These are phyloP conservation scores for Drosophila kohkoa DNA, from an alignment of 1,140 invertebrate genomes.

Conservation along the genomic window DNA sequence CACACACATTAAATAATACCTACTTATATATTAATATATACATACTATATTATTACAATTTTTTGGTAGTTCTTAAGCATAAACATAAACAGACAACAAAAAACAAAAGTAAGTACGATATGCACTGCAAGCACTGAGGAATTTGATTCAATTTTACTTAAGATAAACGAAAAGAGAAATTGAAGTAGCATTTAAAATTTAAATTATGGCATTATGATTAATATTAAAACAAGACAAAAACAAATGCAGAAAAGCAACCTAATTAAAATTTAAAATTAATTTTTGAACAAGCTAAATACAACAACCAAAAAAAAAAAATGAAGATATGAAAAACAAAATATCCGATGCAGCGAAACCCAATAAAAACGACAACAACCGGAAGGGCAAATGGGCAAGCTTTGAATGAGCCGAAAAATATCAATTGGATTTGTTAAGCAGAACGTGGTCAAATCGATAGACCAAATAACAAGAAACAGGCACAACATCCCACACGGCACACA, in stretches of 20 bases:
- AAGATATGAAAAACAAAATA: slow-evolving; percentile 18
- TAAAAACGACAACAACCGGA: slow-evolving; percentile 16
- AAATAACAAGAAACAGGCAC: slow-evolving; percentile 18
- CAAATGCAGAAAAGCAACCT: slow-evolving; percentile 11
- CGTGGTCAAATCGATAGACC: slow-evolving; percentile 17
- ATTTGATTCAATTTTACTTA: slow-evolving; percentile 85
- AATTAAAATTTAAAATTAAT: slow-evolving; percentile 39
- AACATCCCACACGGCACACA: slow-evolving; percentile 5
- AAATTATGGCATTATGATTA: slow-evolving; percentile 43
- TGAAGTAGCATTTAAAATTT: slow-evolving; percentile 60
- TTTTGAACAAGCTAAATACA: slow-evolving; percentile 38
- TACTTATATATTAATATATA: slow-evolving; percentile 18
- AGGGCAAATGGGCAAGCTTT: slow-evolving; percentile 34
- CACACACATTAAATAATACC: slow-evolving; percentile 14
- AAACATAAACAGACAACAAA: slow-evolving; percentile 48
- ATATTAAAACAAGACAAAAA: slow-evolving; percentile 19
- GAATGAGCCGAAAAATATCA: slow-evolving; percentile 39
- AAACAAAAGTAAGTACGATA: slow-evolving; percentile 66
- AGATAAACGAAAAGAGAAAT: slow-evolving; percentile 75
- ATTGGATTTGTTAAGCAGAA: slow-evolving; percentile 34
- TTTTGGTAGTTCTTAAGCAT: slow-evolving; percentile 54
- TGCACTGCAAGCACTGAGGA: slow-evolving; percentile 85
- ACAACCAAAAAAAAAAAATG: slow-evolving; percentile 3
- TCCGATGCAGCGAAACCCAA: slow-evolving; percentile 6
- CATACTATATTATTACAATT: slow-evolving; percentile 47